Evolutionary conservation across 1,140 invertebrate genomes (phyloP).

Genomic region (Leptinotarsa lineolata): DNA sequence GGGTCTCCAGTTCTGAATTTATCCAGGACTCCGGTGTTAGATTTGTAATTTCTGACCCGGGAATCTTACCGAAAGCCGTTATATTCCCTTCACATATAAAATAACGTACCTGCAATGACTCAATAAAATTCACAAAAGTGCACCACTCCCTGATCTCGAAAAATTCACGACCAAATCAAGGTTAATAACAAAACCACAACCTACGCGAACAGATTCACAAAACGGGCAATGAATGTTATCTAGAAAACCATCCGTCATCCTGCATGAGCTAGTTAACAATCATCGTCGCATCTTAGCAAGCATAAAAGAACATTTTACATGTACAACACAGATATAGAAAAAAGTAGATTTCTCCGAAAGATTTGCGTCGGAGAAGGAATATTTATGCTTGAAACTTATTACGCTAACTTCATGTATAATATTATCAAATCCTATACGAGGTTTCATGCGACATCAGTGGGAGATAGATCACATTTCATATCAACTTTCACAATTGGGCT

Average conservation of each 20-base stretch:
- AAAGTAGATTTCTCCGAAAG: background rate
- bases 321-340: constrained; percentile 1
- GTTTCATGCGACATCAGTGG: no score
- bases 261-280: constrained; percentile 3
- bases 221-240: constrained; percentile 1
- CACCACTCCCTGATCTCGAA: background rate
- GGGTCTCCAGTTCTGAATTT: no score
- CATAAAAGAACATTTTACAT: background rate
- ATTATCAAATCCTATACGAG: no score
- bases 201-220: constrained; percentile 2
- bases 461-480: no score
- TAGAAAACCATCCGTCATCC: background rate
- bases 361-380: background rate
- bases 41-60: no score
- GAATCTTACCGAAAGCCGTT: no score
- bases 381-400: background rate
- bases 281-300: background rate
- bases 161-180: constrained; percentile 2
- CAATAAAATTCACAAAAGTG: background rate
- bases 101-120: no score
- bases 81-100: no score
- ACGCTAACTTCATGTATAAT: no score
- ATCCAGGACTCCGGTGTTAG: no score
- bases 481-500: no score
- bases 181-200: constrained; percentile 3